Evolutionary conservation across 2,888 invertebrate species (phyloP), one percentile per base, ranked within the genome.

Genomic region (Eristalinus aeneus): DNA sequence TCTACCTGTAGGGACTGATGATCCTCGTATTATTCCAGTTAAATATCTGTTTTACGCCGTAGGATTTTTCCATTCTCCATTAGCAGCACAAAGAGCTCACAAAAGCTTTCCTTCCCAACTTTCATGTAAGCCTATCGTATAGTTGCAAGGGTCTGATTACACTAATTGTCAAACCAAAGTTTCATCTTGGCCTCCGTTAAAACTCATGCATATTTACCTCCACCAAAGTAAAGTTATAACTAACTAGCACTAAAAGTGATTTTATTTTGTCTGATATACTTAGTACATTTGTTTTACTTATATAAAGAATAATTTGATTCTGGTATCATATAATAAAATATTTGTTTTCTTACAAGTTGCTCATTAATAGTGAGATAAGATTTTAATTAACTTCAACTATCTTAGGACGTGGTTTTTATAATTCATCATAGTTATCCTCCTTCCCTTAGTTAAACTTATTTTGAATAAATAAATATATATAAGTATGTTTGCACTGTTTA

Each of bases 271-370:
- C 76, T 61, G 61, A 20, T 34, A 69, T 53, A 20, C 54, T 77
- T 77, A 39, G 61, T 67, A 23, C 31, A 74, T 11, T 46, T 56
- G 56, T 46, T 75, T 68, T 68, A 67, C 53, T 67, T 34, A 61
- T 68, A 68, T 12, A 68, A 54, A 68, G 75, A 68, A 68, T 61
- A 60, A 32, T 67, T 27, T 4, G 11, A 76, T 53, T 68, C 46
- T 63, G 20, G 20, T 53, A 58, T 60, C 16, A 16, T 53, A 76
- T 76, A 76, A 60, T 76, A 76, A 76, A 76, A 76, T 76, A 76
- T 56, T 56, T 56, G 56, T 53, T 65, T 53, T 60, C 68, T 68
- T 68, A 61, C 61, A 76, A 34, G 58, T 67, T 68, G 60, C 32
- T 32, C 20, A 34, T 46, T 23, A 60, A 67, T 76, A 61, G 36